Conservation (phyloP, 2,888 invertebrate species). For the Gandaritis pyraliata region DNA sequence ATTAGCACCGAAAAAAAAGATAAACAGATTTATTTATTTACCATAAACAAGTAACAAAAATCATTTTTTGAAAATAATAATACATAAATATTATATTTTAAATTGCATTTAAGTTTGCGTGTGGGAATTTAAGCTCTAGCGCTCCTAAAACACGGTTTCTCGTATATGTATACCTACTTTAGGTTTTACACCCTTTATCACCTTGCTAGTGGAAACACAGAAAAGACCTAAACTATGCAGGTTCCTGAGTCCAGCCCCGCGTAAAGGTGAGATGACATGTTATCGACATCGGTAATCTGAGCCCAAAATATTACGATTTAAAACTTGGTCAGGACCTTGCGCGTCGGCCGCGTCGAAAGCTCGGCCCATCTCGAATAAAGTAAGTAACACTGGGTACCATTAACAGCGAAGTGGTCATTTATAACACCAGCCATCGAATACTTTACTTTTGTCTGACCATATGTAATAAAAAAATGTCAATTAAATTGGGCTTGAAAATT, state of each 20-base stretch:
- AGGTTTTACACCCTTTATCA: too few relatives aligned
- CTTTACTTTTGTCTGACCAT: constrained; percentile 68
- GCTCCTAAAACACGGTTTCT: too few relatives aligned
- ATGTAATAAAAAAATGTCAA: constrained; percentile 79
- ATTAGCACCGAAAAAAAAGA: too few relatives aligned
- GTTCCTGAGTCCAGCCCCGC: constrained; percentile 60
- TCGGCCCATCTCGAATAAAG: constrained; percentile 64
- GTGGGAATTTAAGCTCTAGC: too few relatives aligned
- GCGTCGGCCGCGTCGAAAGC: constrained; percentile 54
- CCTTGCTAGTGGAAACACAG: neutral
- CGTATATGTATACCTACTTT: too few relatives aligned
- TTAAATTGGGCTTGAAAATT: constrained; percentile 68
- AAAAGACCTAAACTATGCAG: neutral
- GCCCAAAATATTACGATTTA: constrained; percentile 84
- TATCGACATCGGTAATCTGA: constrained; percentile 82
- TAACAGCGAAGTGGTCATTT: constrained; percentile 75
- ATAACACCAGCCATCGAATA: constrained; percentile 70
- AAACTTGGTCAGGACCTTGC: constrained; percentile 82
- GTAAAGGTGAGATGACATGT: constrained; percentile 79
- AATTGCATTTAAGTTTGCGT: too few relatives aligned
- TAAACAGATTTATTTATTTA: too few relatives aligned
- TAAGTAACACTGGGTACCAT: constrained; percentile 71
- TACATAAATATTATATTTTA: too few relatives aligned
- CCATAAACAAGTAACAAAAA: too few relatives aligned
- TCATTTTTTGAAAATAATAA: too few relatives aligned